Base-by-base conservation (phyloP, 2,888 invertebrate species). In the Thelaira solivaga region DNA sequence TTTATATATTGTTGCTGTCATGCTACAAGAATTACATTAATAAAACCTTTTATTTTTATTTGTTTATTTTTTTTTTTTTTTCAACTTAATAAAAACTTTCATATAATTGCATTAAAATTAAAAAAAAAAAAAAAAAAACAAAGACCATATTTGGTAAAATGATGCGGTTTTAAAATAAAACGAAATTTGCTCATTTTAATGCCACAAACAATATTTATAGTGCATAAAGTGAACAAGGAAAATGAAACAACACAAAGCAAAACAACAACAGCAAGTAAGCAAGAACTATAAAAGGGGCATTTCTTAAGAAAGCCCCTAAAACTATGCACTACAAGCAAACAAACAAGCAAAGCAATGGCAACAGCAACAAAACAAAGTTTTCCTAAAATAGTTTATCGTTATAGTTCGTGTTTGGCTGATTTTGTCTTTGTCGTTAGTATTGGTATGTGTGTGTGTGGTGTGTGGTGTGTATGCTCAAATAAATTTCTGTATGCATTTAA, bases 361-460 rank as follows among this genome's bases (percentile, higher is more conserved):
- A 22, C 24, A 51, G 39, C 31, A 39, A 11, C 34, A n/a, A n/a
- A n/a, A n/a, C n/a, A n/a, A 47, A 31, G 65, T 59, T 57, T 81
- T 80, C 81, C 81, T 80, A 81, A 82, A 82, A 82, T 82, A 82
- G 82, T 82, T 82, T 82, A 82, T 82, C 81, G 82, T 81, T 80
- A 76, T 80, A 80, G 80, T 82, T 79, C n/a, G n/a, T 55, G 62
- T 64, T 49, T 51, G 62, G 2, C 45, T 45, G 51, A 53, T 51
- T 62, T 62, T 51, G 61, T 20, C 34, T 26, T 53, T 51, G 47
- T 31, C 55, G n/a, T 8, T 53, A 67, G n/a, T n/a, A n/a, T n/a
- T 13, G 13, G 34, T 62, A 51, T 59, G 39, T 41, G 8, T 55
- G 45, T 57, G 7, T 7, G 13, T 13, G 5, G n/a, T n/a, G 16